A percentile compares a stretch with the other conserved stretches of the same genome.
Evolutionary conservation across 2,888 invertebrate genomes (phyloP).

Genomic region (Caradrina clavipalpis): DNA sequence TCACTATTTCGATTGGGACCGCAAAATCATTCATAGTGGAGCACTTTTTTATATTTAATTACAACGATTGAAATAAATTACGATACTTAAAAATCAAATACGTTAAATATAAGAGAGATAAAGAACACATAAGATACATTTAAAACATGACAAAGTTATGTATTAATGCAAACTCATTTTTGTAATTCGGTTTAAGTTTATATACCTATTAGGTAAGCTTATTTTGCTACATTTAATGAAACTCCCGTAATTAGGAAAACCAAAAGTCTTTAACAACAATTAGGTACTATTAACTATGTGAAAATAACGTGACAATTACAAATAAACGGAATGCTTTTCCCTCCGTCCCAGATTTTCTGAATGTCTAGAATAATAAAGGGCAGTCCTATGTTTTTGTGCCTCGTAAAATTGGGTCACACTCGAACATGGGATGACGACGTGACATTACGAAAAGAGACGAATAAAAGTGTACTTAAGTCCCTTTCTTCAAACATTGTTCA

Average conservation of each 20-base stretch:
- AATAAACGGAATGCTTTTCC: conserved; percentile 6
- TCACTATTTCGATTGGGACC: background rate
- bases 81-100: too few species aligned
- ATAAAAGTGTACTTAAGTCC: conserved; percentile 17
- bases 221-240: too few species aligned
- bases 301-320: background rate
- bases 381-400: conserved; percentile 16
- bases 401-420: conserved; percentile 37
- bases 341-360: conserved; percentile 21
- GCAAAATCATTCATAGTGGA: background rate
- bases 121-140: too few species aligned
- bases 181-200: too few species aligned
- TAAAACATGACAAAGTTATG: too few species aligned
- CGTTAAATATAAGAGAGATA: too few species aligned
- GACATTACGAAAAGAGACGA: conserved; percentile 20
- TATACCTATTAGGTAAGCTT: too few species aligned
- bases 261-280: background rate
- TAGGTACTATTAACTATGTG: background rate
- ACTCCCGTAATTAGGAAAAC: background rate
- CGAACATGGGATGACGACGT: conserved; percentile 22
- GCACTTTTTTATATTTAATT: background rate
- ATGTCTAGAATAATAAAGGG: conserved; percentile 22
- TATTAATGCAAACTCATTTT: too few species aligned
- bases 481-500: conserved; percentile 26
- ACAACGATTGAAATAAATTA: too few species aligned